Base-by-base conservation (phyloP, 2,888 invertebrate genomes). In the Odontothrips loti region DNA sequence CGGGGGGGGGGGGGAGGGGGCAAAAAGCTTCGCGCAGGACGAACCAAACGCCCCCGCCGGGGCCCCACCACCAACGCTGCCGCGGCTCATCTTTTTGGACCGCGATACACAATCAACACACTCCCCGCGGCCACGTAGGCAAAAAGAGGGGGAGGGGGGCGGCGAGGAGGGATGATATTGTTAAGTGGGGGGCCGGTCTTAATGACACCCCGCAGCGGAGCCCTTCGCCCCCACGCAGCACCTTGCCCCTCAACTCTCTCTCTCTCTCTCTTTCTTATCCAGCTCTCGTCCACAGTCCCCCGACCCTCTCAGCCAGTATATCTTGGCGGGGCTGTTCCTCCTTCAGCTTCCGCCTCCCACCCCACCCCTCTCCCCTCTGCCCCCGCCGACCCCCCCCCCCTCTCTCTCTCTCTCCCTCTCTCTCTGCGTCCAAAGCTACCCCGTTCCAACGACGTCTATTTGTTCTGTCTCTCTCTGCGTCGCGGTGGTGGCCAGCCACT, bases 21-120 rank as follows among this genome's bases (percentile, higher is more conserved):
- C 34, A 43, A 43, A 43, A 43, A 43, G 34, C 6, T n/a, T n/a
- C n/a, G n/a, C n/a, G n/a, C n/a, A n/a, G n/a, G n/a, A n/a, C n/a
- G n/a, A n/a, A n/a, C n/a, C n/a, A n/a, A n/a, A n/a, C n/a, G n/a
- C n/a, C n/a, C n/a, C n/a, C n/a, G n/a, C n/a, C n/a, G n/a, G n/a
- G n/a, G n/a, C n/a, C n/a, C n/a, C n/a, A n/a, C n/a, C n/a, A n/a
- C n/a, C n/a, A n/a, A n/a, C n/a, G n/a, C n/a, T n/a, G n/a, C n/a
- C 58, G 58, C 58, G 20, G 58, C 58, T 17, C 58, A 58, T 58
- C 58, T 58, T 58, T 43, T 58, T 20, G 58, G 58, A 15, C 17
- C n/a, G 58, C 58, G 58, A 58, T 58, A 58, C 58, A 58, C 58
- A 58, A 58, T 58, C 58, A 58, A 58, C 58, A 58, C 58, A 58